A percentile compares a stretch with the other conserved stretches of the same genome.
These are phyloP conservation scores for Ophonus ardosiacus DNA, from an alignment of 2,888 invertebrate genomes.

Conservation along the genomic window DNA sequence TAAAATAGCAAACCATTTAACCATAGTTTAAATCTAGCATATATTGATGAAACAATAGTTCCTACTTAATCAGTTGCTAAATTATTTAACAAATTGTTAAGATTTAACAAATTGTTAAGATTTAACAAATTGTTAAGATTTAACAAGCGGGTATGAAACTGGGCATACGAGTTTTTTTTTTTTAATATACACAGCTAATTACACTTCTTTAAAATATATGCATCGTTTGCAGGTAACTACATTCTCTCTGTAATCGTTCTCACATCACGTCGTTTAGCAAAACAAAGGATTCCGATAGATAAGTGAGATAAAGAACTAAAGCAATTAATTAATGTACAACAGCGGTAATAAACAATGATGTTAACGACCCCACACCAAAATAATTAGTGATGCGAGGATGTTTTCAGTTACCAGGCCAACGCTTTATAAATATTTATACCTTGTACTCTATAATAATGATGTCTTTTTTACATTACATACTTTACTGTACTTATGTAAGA, in stretches of 20 bases:
- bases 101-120: too few relatives aligned
- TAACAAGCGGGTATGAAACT: too few relatives aligned
- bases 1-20: too few relatives aligned
- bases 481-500: too few relatives aligned
- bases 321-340: constrained; percentile 67
- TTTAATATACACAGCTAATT: too few relatives aligned
- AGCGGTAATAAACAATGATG: constrained; percentile 48
- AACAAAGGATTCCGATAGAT: constrained; percentile 51
- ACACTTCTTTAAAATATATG: constrained; percentile 2
- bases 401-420: constrained; percentile 24
- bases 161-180: too few relatives aligned
- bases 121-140: too few relatives aligned
- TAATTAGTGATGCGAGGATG: constrained; percentile 55
- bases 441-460: constrained; percentile 41
- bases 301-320: constrained; percentile 66
- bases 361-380: constrained; percentile 46
- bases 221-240: background rate
- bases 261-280: constrained; percentile 23
- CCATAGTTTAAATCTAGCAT: too few relatives aligned
- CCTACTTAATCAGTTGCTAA: too few relatives aligned
- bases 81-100: too few relatives aligned
- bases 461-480: too few relatives aligned
- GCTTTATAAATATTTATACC: constrained; percentile 52
- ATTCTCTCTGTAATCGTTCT: constrained; percentile 27
- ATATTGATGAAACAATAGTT: too few relatives aligned